phyloP scores from a whole-genome alignment of 2,888 invertebrate genomes.

The Meiosimyza platycephala region DNA sequence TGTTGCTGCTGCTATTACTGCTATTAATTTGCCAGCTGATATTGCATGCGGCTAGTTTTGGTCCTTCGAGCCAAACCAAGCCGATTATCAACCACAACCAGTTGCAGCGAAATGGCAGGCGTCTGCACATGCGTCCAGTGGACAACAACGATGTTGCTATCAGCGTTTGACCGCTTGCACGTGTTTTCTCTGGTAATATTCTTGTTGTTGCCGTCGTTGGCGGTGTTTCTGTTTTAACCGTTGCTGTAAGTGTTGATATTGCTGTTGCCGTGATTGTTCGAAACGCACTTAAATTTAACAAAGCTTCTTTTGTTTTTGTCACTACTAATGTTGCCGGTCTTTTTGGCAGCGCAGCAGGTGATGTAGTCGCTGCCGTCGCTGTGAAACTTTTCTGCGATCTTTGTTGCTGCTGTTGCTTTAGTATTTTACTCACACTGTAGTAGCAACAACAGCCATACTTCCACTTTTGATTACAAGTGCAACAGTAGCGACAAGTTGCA shows the following conservation, averaged over 20 bases:
- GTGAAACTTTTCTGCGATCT: background rate
- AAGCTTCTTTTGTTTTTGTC: background rate
- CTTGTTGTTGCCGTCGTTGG: background rate
- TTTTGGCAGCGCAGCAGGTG: background rate
- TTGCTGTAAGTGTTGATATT: background rate
- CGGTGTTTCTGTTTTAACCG: background rate
- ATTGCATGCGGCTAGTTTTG: constrained; percentile 60
- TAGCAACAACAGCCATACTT: too few species aligned
- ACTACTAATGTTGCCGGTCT: background rate
- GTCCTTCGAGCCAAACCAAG: constrained; percentile 62
- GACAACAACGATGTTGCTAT: too few species aligned
- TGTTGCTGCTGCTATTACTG: constrained; percentile 41
- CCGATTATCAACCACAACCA: constrained; percentile 63
- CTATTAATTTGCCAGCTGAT: constrained; percentile 42
- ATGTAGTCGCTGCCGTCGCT: background rate
- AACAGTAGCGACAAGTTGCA: background rate
- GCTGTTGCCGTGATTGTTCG: constrained; percentile 21
- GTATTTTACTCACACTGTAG: too few species aligned
- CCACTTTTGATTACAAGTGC: too few species aligned
- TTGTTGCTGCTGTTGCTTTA: background rate
- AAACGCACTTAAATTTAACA: constrained; percentile 2
- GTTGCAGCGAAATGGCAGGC: constrained; percentile 47
- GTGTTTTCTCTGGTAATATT: background rate
- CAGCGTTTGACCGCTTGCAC: too few species aligned
- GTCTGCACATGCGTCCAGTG: constrained; percentile 35